Base-by-base conservation (phyloP, 1,140 invertebrate species). In the Leptonema lineaticorne region DNA sequence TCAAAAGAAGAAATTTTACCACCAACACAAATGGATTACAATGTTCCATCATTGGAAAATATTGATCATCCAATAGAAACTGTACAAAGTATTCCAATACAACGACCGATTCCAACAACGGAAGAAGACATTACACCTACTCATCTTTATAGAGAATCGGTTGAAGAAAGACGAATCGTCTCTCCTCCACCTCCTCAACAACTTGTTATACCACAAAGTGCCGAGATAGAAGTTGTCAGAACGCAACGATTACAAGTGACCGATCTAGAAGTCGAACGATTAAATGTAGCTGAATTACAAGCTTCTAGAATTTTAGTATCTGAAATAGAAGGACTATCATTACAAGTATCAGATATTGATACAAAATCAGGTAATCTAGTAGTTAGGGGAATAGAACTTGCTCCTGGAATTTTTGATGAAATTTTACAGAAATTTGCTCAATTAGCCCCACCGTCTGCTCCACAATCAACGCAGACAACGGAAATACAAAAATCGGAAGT, bases 301-400 rank as follows among this genome's bases (percentile, higher is more conserved):
- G 90, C 91, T 0, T 87, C 86, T 37, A 91, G 90, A 76, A 90
- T 93, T 57, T 80, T 88, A 16, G 90, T 92, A 0, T 92, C 90
- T 0, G 90, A 92, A 75, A 87, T 93, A 33, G 90, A 92, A 75
- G 87, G 89, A 1, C 82, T 85, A 37, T 85, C 87, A 3, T 82
- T 93, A 69, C 85, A 87, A 41, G 85, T 89, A 0, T 81, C 85
- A n/a, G 88, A 90, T 78, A 82, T 88, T 74, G 86, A 79, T 73
- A 88, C 82, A 45, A 87, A 85, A 75, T 84, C 84, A 7, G 88
- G 87, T 0, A 84, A 88, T 73, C 79, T 89, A 67, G 83, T 85
- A 29, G 81, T 89, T 4, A 85, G 84, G 72, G 86, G 85, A 56
- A 84, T 90, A 37, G 86, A 89, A 75, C 80, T 89, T 69, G 86